These are phyloP conservation scores for Malacoctenus gilli DNA, from an alignment of 2,797 vertebrate genomes.

Conservation along the genomic window DNA sequence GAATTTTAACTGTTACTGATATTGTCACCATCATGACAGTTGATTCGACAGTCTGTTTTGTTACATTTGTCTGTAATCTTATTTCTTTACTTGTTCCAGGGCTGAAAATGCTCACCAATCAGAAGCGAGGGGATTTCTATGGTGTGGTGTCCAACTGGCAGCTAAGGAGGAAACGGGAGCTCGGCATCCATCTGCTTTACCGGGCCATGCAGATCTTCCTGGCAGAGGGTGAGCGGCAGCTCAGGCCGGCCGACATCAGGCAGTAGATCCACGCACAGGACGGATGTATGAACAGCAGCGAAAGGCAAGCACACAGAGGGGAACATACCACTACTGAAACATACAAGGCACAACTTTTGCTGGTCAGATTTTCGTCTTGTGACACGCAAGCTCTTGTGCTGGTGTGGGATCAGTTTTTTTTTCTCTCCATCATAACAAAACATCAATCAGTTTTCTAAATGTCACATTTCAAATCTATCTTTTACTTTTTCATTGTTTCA, in stretches of 20 bases:
- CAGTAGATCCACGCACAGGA: conserved; percentile 45
- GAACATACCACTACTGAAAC: conserved; percentile 22
- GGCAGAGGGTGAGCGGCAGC: conserved; percentile 90
- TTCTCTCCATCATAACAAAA: too few species aligned
- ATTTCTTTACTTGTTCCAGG: conserved; percentile 69
- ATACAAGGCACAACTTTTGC: neutral
- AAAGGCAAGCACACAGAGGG: neutral
- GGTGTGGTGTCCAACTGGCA: conserved; percentile 85
- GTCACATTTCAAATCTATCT: too few species aligned
- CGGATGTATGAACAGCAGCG: neutral
- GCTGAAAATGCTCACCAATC: conserved; percentile 89
- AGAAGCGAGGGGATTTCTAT: conserved; percentile 89
- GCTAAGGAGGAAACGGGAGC: conserved; percentile 69
- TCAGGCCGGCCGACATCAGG: conserved; percentile 85
- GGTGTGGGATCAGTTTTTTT: too few species aligned
- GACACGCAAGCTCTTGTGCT: too few species aligned
- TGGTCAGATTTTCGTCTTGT: neutral
- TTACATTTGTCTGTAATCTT: conserved; percentile 1
- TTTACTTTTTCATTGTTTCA: too few species aligned
- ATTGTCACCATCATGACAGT: neutral
- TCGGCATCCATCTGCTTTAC: conserved; percentile 87
- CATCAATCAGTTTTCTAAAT: too few species aligned
- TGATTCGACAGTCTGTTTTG: neutral
- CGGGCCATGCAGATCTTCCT: conserved; percentile 89
- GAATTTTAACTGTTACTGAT: too few species aligned